A percentile compares a stretch with the other conserved stretches of the same genome.
Evolutionary conservation across 1,140 invertebrate genomes (phyloP).

Genomic region (Drosophila arawakana): DNA sequence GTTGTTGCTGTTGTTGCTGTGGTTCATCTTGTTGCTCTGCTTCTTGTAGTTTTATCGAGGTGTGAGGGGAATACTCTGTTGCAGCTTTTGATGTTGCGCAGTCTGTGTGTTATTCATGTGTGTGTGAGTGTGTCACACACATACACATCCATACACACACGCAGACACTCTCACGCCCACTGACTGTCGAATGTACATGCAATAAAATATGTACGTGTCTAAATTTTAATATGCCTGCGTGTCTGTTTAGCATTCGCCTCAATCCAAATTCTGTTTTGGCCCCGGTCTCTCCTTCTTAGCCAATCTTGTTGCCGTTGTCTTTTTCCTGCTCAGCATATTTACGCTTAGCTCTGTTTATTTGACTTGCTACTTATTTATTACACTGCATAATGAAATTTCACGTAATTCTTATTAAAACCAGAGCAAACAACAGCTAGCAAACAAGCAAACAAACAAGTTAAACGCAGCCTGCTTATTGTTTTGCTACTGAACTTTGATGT

Average conservation of each 20-base stretch:
- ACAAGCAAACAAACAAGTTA: slow-evolving; percentile 25
- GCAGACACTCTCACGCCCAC: slow-evolving; percentile 13
- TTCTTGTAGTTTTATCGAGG: slow-evolving; percentile 17
- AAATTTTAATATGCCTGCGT: slow-evolving; percentile 73
- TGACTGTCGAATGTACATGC: slow-evolving; percentile 49
- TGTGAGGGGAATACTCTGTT: background rate
- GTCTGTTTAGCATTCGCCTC: slow-evolving; percentile 55
- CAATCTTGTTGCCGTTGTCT: slow-evolving; percentile 6
- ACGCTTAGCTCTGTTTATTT: slow-evolving; percentile 52
- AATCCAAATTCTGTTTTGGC: slow-evolving; percentile 39
- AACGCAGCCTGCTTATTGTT: slow-evolving; percentile 1
- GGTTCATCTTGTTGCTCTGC: slow-evolving; percentile 8
- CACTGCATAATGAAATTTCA: slow-evolving; percentile 70
- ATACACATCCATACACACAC: slow-evolving; percentile 13
- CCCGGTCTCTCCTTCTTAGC: slow-evolving; percentile 16
- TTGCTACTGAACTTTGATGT: background rate
- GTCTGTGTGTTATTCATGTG: slow-evolving; percentile 20
- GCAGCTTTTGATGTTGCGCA: slow-evolving; percentile 50
- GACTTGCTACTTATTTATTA: slow-evolving; percentile 76
- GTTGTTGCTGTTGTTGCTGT: slow-evolving; percentile 23
- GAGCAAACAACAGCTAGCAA: slow-evolving; percentile 9
- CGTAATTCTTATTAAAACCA: slow-evolving; percentile 68
- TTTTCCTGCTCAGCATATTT: background rate
- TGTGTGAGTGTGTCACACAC: slow-evolving; percentile 14
- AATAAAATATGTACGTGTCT: slow-evolving; percentile 77